Evolutionary conservation across 2,113 vertebrate genomes (phyloP), one percentile per base, ranked within the genome.

Genomic region (Apus apus): DNA sequence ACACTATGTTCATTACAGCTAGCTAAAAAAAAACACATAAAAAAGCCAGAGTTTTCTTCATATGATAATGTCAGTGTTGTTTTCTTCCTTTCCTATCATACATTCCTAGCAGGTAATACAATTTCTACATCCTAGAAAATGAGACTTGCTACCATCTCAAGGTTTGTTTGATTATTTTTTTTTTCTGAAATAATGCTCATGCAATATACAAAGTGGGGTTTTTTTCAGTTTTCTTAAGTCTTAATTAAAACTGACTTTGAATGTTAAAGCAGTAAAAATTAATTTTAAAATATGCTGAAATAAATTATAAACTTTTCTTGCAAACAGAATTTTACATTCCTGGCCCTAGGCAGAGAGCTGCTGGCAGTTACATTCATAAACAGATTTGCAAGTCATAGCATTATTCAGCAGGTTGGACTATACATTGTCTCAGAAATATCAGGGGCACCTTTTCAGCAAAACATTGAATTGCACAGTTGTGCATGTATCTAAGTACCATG

Each of bases 61-160:
- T 0, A 0, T 36, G 22, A 18, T 16, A 38, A 0, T 81, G 80
- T 56, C 13, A 48, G 15, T 50, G 9, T n/a, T 73, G 8, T 48
- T 92, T 83, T 53, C 26, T 57, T 80, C 25, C 7, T 71, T 13
- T 9, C 5, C 45, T 76, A 15, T n/a, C 30, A 38, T 73, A 17
- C 10, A 15, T 83, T 70, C 22, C 12, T 77, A 77, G 13, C 5
- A 67, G 30, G 18, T 46, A 71, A 26, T 21, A 68, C 2, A 5
- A 34, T 7, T 60, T 68, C 14, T 65, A 10, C 8, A 70, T 30
- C 29, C 18, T 4, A 6, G 25, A 68, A 91, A 89, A 67, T 32
- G 11, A 87, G 36, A 21, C 2, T 26, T n/a, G 4, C 2, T 79
- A 4, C 9, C 7, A 54, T 26, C 17, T 40, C 70, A 43, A 43